A percentile compares a stretch with the other conserved stretches of the same genome.
Evolutionary conservation across 2,888 invertebrate genomes (phyloP).

Genomic region (Cheilosia soror): DNA sequence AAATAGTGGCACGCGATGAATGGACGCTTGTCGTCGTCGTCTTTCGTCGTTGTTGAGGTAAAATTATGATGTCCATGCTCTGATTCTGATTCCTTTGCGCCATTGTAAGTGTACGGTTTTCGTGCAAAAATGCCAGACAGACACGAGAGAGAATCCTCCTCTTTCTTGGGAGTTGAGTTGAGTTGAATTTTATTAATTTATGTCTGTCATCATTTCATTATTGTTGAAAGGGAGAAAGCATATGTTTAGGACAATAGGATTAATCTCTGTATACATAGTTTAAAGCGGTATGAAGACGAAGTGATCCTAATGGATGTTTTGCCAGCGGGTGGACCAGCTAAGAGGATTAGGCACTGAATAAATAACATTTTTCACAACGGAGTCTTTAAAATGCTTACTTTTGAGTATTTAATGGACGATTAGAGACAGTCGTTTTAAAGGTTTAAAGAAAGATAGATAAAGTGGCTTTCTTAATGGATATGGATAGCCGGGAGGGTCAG

Average conservation of each 20-base stretch:
- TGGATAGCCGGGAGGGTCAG: no score
- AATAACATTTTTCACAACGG: constrained; percentile 2
- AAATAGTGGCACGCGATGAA: constrained; percentile 75
- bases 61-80: constrained; percentile 61
- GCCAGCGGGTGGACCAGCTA: not conserved
- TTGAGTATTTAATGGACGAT: no score
- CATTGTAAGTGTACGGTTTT: constrained; percentile 36
- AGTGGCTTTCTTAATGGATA: no score
- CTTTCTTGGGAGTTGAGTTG: constrained; percentile 40
- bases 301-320: not conserved
- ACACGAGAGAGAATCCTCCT: constrained; percentile 17
- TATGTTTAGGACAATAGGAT: not conserved
- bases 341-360: not conserved
- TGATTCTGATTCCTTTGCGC: constrained; percentile 26
- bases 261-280: not conserved
- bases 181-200: constrained; percentile 50
- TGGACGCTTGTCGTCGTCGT: constrained; percentile 31
- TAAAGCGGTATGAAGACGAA: not conserved
- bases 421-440: no score
- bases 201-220: constrained; percentile 54
- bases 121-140: constrained; percentile 50
- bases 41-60: constrained; percentile 17
- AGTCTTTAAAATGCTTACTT: no score
- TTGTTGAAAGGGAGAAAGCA: constrained; percentile 1
- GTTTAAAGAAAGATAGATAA: no score